phyloP scores from a whole-genome alignment of 2,797 vertebrate genomes.

The Pipistrellus pygmaeus region DNA sequence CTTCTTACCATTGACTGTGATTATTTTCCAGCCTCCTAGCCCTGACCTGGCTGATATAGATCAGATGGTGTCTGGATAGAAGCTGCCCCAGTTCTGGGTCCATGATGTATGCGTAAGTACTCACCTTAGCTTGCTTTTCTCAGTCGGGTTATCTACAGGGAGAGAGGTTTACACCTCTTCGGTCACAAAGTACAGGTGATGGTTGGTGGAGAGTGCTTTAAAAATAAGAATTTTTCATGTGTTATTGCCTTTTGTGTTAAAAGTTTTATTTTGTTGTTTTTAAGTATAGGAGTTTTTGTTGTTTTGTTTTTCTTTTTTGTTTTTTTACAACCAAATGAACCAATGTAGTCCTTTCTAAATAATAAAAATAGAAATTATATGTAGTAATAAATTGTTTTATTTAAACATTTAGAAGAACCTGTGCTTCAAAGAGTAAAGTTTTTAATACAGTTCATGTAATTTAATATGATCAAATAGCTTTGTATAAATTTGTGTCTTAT shows the following conservation, averaged over 20 bases:
- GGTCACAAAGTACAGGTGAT: background rate
- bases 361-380: background rate
- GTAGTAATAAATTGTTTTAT: background rate
- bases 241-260: constrained; percentile 27
- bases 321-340: background rate
- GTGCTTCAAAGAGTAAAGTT: constrained; percentile 16
- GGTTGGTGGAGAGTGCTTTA: background rate
- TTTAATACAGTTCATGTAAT: constrained; percentile 27
- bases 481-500: background rate
- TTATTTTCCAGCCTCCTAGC: constrained; percentile 86
- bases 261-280: constrained; percentile 51
- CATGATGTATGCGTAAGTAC: constrained; percentile 83
- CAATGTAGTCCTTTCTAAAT: background rate
- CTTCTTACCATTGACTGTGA: constrained; percentile 85
- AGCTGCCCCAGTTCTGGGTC: constrained; percentile 66
- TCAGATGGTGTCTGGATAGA: constrained; percentile 79
- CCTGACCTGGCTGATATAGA: constrained; percentile 84
- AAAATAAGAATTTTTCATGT: background rate
- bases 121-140: constrained; percentile 58
- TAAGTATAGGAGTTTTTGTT: background rate
- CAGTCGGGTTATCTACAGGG: background rate
- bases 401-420: constrained; percentile 52
- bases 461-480: background rate
- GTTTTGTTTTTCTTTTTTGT: too few relatives aligned
- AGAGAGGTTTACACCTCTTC: background rate